Evolutionary conservation across 2,888 invertebrate genomes (phyloP), one percentile per base, ranked within the genome.

Genomic region (Pediacus dermestoides): DNA sequence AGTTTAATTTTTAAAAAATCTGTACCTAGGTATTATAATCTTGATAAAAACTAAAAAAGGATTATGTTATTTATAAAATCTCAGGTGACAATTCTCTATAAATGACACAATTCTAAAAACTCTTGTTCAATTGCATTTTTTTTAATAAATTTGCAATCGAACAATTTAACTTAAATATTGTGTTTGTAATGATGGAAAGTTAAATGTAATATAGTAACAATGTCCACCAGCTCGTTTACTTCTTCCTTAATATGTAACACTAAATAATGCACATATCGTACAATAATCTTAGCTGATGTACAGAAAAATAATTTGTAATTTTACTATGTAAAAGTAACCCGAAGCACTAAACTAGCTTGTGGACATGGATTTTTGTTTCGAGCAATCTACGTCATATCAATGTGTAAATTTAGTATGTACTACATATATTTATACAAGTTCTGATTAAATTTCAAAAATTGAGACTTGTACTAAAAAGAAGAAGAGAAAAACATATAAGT

Each of bases 231-330:
- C 48, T 46, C 30, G 18, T 10, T 41, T 39, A 22, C 36, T 46
- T 47, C 43, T 23, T 18, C 18, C 3, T 23, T 23, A 23, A 23
- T 9, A n/a, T 6, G 23, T 23, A n/a, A 31, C 32, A 40, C n/a
- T 49, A 44, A 55, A 44, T 48, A 50, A 52, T 55, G 57, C 60
- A 64, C 63, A 64, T 62, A 60, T 60, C 62, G 53, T 57, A 52
- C 46, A 43, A n/a, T n/a, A n/a, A n/a, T 39, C 39, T 42, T 48
- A 52, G 42, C 40, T 43, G 33, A 37, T 49, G 46, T 46, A 46
- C 52, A 61, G 54, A 52, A 53, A 52, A 44, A 42, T 55, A 47
- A 39, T 16, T 35, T 38, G 36, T 44, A 48, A 42, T 43, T 44
- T 44, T 43, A 46, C 47, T 6, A 39, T 33, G 44, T 41, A 42